phyloP scores from a whole-genome alignment of 2,888 invertebrate species.

The Nowickia ferox region DNA sequence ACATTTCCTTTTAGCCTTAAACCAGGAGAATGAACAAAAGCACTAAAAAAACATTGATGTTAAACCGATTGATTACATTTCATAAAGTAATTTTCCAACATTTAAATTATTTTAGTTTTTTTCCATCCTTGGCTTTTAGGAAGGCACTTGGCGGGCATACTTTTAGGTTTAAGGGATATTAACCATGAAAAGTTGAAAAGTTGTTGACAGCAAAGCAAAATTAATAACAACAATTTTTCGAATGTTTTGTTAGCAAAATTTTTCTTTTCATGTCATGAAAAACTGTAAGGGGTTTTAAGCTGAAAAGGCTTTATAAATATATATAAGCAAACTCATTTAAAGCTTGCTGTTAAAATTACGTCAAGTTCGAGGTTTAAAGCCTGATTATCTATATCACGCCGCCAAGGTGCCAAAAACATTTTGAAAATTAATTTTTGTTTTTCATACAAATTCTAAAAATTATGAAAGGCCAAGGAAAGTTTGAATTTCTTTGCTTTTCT shows the following conservation, averaged over 20 bases:
- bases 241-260: neutral
- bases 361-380: neutral
- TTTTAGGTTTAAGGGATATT: neutral
- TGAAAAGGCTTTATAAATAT: neutral
- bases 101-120: neutral
- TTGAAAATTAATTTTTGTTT: no score
- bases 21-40: neutral
- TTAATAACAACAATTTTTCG: neutral
- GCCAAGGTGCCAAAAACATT: no score
- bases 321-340: neutral
- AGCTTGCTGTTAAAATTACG: neutral
- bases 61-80: neutral
- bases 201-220: neutral
- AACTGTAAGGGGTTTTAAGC: neutral
- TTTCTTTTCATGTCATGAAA: neutral
- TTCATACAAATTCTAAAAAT: no score
- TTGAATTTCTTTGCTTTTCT: neutral
- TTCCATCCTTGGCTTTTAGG: no score
- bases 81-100: neutral
- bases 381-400: no score
- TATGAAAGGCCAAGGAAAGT: no score
- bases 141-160: neutral
- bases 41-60: neutral
- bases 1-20: slow-evolving; percentile 1
- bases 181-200: neutral